Percentiles rank a stretch among this genome's conserved stretches.
Evolutionary conservation across 2,113 vertebrate species (phyloP).

Genomic region (Paradoxurus hermaphroditus): DNA sequence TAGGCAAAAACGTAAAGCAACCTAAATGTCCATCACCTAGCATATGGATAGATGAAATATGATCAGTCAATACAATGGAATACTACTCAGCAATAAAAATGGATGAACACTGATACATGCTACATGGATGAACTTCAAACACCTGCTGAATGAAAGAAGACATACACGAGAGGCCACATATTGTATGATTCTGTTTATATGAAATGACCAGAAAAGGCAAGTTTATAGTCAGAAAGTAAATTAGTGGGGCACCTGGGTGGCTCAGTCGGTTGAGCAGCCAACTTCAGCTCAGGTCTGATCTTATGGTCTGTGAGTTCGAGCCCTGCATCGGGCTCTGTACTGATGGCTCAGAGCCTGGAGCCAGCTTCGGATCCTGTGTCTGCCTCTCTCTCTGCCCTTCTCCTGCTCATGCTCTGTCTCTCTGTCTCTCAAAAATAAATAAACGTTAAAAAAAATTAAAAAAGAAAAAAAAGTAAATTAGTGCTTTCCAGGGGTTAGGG

Average conservation of each 20-base stretch:
- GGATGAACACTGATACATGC: not conserved
- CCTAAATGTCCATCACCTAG: not conserved
- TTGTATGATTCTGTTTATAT: not conserved
- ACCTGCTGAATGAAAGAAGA: not conserved
- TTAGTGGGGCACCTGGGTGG: no score
- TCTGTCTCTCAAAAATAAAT: no score
- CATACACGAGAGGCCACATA: not conserved
- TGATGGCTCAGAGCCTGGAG: no score
- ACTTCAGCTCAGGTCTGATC: no score
- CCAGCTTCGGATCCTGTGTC: no score
- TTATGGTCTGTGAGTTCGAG: no score
- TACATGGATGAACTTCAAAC: not conserved
- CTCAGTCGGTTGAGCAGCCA: no score
- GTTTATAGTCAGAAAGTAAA: constrained; percentile 12
- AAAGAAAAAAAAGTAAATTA: constrained; percentile 16
- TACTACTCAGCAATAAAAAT: not conserved
- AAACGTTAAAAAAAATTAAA: no score
- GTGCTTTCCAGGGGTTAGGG: not conserved
- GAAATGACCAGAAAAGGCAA: not conserved
- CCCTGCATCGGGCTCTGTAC: no score
- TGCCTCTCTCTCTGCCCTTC: no score
- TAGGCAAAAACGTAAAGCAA: not conserved
- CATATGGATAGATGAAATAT: not conserved
- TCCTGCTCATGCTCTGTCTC: no score
- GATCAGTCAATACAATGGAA: not conserved